Conservation (phyloP, 1,140 invertebrate genomes). For the Microplitis demolitor region DNA sequence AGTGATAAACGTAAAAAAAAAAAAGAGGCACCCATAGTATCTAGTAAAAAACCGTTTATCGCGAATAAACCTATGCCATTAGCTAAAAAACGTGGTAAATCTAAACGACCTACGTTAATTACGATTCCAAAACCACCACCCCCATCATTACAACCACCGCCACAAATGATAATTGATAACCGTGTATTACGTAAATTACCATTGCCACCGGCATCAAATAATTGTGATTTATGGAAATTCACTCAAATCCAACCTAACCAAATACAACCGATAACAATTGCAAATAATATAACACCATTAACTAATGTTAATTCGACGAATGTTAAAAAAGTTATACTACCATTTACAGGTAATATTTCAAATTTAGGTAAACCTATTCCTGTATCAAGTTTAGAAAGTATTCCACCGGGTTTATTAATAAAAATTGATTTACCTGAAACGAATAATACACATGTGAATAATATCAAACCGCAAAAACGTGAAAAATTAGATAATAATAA, state of each 20-base stretch:
- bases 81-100: constrained; percentile 58
- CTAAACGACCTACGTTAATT: constrained; percentile 51
- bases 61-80: constrained; percentile 55
- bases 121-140: constrained; percentile 49
- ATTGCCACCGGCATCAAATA: constrained; percentile 41
- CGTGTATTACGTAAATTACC: constrained; percentile 50
- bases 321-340: constrained; percentile 55
- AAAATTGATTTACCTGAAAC: constrained; percentile 57
- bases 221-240: constrained; percentile 51
- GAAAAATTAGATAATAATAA: constrained; percentile 24
- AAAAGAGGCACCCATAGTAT: constrained; percentile 42
- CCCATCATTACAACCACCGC: no score
- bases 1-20: constrained; percentile 27
- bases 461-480: constrained; percentile 27
- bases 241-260: constrained; percentile 41
- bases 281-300: constrained; percentile 44
- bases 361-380: constrained; percentile 55
- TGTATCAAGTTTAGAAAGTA: constrained; percentile 56
- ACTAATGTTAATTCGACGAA: constrained; percentile 37
- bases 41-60: constrained; percentile 57
- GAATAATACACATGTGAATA: constrained; percentile 30
- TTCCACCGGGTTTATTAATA: constrained; percentile 57
- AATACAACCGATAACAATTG: constrained; percentile 52
- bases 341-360: constrained; percentile 54
- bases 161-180: constrained; percentile 41